Base-by-base conservation (phyloP, 2,888 invertebrate genomes). In the Catocala fraxini region DNA sequence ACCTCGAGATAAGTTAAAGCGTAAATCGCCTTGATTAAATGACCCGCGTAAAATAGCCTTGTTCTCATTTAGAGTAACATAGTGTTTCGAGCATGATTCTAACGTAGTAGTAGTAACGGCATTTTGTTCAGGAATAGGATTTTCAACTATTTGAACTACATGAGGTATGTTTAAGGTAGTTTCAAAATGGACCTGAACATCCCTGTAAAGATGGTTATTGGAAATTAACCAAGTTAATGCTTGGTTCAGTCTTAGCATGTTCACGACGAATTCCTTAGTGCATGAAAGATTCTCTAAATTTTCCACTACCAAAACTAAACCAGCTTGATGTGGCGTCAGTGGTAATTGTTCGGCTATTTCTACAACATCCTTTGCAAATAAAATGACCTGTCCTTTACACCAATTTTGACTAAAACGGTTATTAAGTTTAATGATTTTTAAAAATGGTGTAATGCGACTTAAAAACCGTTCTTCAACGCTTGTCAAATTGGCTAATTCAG, bases 341-440 rank as follows among this genome's bases (percentile, higher is more conserved):
- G 70, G 75, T 46, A 76, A 42, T 57, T 75, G 69, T 33, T 73
- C 71, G 43, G 68, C 67, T 46, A 77, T 43, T 60, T 73, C 71
- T 5, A 73, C 48, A 12, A 64, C 53, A 53, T 64, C 59, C 33
- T 59, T 55, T 5, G 56, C 75, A 65, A 80, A 78, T 56, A 76
- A 64, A 60, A 73, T 49, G 0, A 73, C 15, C 15, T 15, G 15
- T 15, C 15, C 15, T 15, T 15, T 15, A 15, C 15, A 15, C n/a
- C n/a, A n/a, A n/a, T n/a, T n/a, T n/a, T n/a, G n/a, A n/a, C n/a
- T n/a, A n/a, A n/a, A n/a, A n/a, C n/a, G n/a, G n/a, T n/a, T n/a
- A n/a, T n/a, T n/a, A n/a, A n/a, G n/a, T n/a, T n/a, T n/a, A n/a
- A n/a, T n/a, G n/a, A n/a, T n/a, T n/a, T n/a, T n/a, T n/a, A n/a